Evolutionary conservation across 1,140 invertebrate genomes (phyloP).

Genomic region (Augochlora pura): DNA sequence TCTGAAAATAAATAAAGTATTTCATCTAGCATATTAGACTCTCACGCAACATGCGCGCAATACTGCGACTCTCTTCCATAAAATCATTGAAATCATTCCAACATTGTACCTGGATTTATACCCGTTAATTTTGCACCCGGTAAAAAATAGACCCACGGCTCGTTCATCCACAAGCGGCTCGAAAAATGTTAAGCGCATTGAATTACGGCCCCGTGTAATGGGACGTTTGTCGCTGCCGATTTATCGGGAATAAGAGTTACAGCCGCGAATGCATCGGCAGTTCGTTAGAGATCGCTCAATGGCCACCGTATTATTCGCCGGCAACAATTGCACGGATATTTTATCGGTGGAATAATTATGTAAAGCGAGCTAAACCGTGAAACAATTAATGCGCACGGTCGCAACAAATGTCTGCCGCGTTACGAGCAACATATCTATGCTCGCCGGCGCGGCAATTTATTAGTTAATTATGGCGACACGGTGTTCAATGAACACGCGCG

Average conservation of each 20-base stretch:
- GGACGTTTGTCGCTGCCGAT: background rate
- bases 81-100: too few relatives aligned
- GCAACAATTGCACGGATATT: conserved; percentile 27
- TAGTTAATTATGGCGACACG: conserved; percentile 17
- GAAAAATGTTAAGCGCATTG: background rate
- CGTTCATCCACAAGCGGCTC: background rate
- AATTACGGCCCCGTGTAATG: background rate
- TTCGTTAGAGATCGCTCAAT: conserved; percentile 32
- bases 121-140: too few relatives aligned
- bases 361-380: conserved; percentile 35
- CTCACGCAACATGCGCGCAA: too few relatives aligned
- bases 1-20: too few relatives aligned
- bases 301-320: conserved; percentile 25
- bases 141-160: background rate
- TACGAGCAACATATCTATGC: background rate
- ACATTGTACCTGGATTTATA: too few relatives aligned
- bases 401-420: conserved; percentile 17
- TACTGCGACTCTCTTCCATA: too few relatives aligned
- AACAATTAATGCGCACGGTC: conserved; percentile 31
- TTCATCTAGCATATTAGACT: too few relatives aligned
- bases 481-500: background rate
- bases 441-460: conserved; percentile 14
- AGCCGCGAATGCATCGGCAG: background rate
- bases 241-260: background rate
- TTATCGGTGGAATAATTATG: conserved; percentile 41